Percentiles rank a stretch among this genome's conserved stretches.
phyloP scores from a whole-genome alignment of 2,888 invertebrate species.

The Bimastos eiseni region DNA sequence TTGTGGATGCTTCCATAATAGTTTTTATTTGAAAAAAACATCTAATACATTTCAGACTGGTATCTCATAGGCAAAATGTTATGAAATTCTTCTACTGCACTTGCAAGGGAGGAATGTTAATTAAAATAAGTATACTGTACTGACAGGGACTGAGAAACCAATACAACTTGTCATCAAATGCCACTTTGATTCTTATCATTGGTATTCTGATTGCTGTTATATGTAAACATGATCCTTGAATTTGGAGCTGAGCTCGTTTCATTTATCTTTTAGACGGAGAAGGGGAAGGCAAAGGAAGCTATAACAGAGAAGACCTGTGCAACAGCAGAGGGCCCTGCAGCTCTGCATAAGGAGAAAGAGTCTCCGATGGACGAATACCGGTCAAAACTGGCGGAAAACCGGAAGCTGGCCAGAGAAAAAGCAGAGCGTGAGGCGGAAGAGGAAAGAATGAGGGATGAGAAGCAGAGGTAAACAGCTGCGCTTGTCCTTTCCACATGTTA shows the following conservation, averaged over 20 bases:
- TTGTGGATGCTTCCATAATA: background rate
- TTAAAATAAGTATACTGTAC: too few species aligned
- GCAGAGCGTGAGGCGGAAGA: conserved; percentile 37
- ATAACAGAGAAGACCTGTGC: background rate
- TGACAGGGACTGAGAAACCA: too few species aligned
- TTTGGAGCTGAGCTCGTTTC: background rate
- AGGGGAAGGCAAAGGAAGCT: background rate
- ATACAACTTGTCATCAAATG: too few species aligned
- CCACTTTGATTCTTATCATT: too few species aligned
- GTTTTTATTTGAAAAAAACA: background rate
- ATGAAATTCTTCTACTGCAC: background rate
- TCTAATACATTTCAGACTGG: background rate
- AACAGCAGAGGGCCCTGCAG: background rate
- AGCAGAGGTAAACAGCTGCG: background rate
- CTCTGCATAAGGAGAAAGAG: background rate
- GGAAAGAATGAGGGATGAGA: conserved; percentile 16
- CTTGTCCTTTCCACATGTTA: background rate
- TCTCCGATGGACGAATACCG: conserved; percentile 31
- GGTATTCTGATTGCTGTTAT: background rate
- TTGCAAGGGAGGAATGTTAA: background rate
- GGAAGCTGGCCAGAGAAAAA: conserved; percentile 33
- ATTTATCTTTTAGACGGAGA: background rate
- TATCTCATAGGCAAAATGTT: background rate
- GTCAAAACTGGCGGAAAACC: conserved; percentile 36
- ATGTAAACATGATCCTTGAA: background rate